Evolutionary conservation across 2,888 invertebrate species (phyloP).

Genomic region (Ochropleura plecta): DNA sequence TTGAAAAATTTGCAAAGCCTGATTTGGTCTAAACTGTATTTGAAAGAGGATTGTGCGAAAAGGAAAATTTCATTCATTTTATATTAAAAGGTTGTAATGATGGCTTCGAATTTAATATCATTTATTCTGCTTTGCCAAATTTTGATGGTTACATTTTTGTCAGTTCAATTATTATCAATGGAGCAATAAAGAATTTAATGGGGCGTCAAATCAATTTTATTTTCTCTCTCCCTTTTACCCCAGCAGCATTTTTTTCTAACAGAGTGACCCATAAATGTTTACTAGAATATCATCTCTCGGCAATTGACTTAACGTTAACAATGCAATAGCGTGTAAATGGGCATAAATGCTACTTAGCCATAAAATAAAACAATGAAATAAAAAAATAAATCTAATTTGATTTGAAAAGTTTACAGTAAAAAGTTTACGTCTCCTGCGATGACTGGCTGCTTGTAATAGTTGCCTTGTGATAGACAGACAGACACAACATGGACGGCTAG

Average conservation of each 20-base stretch:
- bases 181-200: background rate
- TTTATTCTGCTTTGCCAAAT: background rate
- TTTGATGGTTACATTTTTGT: background rate
- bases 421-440: too few relatives aligned
- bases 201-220: background rate
- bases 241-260: too few relatives aligned
- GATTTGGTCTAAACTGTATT: slow-evolving; percentile 23
- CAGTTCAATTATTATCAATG: slow-evolving; percentile 8
- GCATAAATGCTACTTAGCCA: too few relatives aligned
- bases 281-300: too few relatives aligned
- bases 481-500: background rate
- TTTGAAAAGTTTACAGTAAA: too few relatives aligned
- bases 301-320: too few relatives aligned
- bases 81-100: slow-evolving; percentile 7
- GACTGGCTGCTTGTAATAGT: background rate
- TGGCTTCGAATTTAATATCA: background rate
- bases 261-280: too few relatives aligned
- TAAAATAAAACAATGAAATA: too few relatives aligned
- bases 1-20: background rate
- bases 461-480: background rate
- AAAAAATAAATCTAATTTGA: too few relatives aligned
- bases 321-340: too few relatives aligned
- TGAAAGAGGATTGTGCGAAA: slow-evolving; percentile 6
- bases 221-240: background rate
- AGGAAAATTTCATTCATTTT: slow-evolving; percentile 13